Evolutionary conservation across 1,140 invertebrate species (phyloP).

Genomic region (Xylocopa sonorina): DNA sequence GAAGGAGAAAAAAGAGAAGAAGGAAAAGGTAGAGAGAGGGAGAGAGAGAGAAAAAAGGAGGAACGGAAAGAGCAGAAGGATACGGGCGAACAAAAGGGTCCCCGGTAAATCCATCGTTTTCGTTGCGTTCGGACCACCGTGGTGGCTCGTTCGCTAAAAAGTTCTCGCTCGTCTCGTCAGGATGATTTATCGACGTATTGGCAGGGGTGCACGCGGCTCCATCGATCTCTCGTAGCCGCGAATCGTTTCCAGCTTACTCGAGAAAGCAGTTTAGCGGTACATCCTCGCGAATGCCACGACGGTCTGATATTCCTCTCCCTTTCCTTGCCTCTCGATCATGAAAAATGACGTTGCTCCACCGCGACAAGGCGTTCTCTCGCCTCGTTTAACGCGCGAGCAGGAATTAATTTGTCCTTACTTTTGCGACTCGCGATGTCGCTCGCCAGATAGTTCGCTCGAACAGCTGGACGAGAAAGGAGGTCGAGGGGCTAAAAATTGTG

Average conservation of each 20-base stretch:
- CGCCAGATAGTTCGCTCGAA: too few relatives aligned
- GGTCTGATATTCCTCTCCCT: background rate
- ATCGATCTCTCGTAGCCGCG: conserved; percentile 51
- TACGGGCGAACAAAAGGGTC: conserved; percentile 27
- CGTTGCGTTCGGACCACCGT: conserved; percentile 50
- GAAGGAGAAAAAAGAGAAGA: background rate
- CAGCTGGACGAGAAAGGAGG: too few relatives aligned
- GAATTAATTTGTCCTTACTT: background rate
- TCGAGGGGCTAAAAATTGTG: too few relatives aligned
- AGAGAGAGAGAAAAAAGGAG: background rate
- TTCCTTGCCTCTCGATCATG: conserved; percentile 6
- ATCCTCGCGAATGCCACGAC: conserved; percentile 1
- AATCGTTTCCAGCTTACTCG: conserved; percentile 56
- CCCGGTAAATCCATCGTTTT: conserved; percentile 53
- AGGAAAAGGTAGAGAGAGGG: background rate
- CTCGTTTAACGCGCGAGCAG: background rate
- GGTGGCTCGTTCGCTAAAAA: conserved; percentile 55
- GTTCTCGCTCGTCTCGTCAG: conserved; percentile 55
- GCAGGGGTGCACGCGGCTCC: conserved; percentile 48
- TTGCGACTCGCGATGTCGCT: too few relatives aligned
- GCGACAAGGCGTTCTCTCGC: background rate
- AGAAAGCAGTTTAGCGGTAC: conserved; percentile 34
- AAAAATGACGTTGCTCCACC: conserved; percentile 1
- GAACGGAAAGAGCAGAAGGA: conserved; percentile 3
- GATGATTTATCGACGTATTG: conserved; percentile 64